These are phyloP conservation scores for Chelonia mydas DNA, from an alignment of 2,797 vertebrate species.

Conservation along the genomic window DNA sequence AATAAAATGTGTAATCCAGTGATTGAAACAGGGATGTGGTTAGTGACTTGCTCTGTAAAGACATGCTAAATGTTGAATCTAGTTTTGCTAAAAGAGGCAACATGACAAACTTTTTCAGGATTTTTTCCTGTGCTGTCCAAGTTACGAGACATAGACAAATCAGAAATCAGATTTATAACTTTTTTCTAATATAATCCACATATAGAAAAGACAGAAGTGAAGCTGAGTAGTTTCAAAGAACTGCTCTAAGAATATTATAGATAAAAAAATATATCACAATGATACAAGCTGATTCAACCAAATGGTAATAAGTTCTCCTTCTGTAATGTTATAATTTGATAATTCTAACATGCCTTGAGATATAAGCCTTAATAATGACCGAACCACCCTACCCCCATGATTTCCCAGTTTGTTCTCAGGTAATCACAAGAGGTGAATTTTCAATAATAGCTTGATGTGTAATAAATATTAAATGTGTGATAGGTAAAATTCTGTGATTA, in stretches of 20 bases:
- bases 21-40: conserved; percentile 12
- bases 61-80: conserved; percentile 33
- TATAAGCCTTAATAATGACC: not conserved
- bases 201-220: not conserved
- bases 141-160: not conserved
- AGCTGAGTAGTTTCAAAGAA: not conserved
- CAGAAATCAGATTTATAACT: not conserved
- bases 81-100: conserved; percentile 22
- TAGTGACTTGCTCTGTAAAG: conserved; percentile 43
- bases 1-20: conserved; percentile 38
- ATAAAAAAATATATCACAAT: conserved; percentile 7
- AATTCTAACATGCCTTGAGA: not conserved
- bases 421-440: not conserved
- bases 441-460: not conserved
- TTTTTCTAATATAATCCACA: not conserved
- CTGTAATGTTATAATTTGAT: not conserved
- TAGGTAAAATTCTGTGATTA: not conserved
- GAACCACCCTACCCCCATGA: not conserved
- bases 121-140: not conserved
- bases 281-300: not conserved
- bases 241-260: not conserved
- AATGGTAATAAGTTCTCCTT: not conserved
- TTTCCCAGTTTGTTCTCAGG: not conserved
- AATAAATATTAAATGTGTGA: not conserved
- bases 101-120: conserved; percentile 34